Percentiles rank a stretch among this genome's conserved stretches.
phyloP scores from a whole-genome alignment of 1,140 invertebrate genomes.

The Rhizoglyphus robini region DNA sequence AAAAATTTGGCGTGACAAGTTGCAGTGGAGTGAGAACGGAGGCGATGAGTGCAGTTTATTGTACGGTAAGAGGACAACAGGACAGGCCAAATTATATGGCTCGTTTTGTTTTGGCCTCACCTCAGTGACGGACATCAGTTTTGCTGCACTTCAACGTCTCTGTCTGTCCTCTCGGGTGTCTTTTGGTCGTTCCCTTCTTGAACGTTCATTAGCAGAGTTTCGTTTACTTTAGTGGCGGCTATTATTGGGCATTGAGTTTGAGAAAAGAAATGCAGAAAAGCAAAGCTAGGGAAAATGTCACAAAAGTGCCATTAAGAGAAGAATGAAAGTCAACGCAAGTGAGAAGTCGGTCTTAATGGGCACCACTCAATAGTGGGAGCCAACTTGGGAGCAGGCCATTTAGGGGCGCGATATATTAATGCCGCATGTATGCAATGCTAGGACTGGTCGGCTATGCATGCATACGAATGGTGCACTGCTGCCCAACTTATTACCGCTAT shows the following conservation, averaged over 20 bases:
- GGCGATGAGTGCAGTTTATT: too few species aligned
- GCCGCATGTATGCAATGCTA: background rate
- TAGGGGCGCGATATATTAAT: background rate
- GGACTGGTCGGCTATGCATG: background rate
- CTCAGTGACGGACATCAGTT: too few species aligned
- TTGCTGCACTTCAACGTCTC: too few species aligned
- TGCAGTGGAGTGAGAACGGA: too few species aligned
- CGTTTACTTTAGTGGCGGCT: background rate
- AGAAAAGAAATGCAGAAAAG: constrained; percentile 6
- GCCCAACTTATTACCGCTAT: constrained; percentile 11
- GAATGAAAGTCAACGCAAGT: constrained; percentile 7
- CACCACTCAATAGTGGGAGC: constrained; percentile 7
- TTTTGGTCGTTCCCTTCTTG: too few species aligned
- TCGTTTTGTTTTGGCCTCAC: too few species aligned
- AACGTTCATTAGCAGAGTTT: background rate
- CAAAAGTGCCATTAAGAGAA: constrained; percentile 15
- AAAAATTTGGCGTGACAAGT: too few species aligned
- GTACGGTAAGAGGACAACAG: too few species aligned
- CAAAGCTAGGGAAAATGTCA: constrained; percentile 9
- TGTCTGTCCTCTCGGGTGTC: too few species aligned
- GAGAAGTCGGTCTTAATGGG: constrained; percentile 14
- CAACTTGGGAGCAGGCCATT: constrained; percentile 1
- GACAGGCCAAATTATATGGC: too few species aligned
- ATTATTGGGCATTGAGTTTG: background rate
- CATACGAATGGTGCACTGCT: constrained; percentile 6